Conservation (phyloP, 2,797 vertebrate species). For the Lagorchestes hirsutus region DNA sequence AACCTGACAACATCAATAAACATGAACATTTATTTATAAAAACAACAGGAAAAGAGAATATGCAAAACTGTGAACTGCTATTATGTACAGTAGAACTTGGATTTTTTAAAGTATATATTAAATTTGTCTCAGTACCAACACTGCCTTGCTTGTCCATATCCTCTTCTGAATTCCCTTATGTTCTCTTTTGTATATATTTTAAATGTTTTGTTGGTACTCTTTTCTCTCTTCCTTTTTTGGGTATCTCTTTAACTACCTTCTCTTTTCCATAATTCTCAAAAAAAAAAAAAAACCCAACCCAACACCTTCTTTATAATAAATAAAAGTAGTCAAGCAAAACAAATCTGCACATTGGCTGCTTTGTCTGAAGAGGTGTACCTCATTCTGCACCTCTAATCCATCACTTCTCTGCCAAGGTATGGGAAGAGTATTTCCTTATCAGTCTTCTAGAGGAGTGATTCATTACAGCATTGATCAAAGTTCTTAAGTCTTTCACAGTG, state of each 20-base stretch:
- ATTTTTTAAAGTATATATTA: neutral
- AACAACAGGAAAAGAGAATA: neutral
- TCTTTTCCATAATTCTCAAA: neutral
- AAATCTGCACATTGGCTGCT: neutral
- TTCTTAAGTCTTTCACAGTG: neutral
- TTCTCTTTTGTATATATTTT: neutral
- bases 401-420: neutral
- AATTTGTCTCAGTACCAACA: neutral
- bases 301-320: neutral
- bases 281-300: neutral
- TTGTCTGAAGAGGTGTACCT: neutral
- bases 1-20: neutral
- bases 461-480: neutral
- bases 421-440: neutral
- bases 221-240: neutral
- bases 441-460: neutral
- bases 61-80: neutral
- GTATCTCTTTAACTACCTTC: neutral
- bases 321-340: neutral
- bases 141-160: neutral
- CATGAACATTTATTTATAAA: neutral
- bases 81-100: neutral
- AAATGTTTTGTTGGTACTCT: neutral
- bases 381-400: neutral
- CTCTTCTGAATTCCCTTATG: neutral